Evolutionary conservation across 2,797 vertebrate species (phyloP).

Genomic region (Poeciliopsis paucimaculata): DNA sequence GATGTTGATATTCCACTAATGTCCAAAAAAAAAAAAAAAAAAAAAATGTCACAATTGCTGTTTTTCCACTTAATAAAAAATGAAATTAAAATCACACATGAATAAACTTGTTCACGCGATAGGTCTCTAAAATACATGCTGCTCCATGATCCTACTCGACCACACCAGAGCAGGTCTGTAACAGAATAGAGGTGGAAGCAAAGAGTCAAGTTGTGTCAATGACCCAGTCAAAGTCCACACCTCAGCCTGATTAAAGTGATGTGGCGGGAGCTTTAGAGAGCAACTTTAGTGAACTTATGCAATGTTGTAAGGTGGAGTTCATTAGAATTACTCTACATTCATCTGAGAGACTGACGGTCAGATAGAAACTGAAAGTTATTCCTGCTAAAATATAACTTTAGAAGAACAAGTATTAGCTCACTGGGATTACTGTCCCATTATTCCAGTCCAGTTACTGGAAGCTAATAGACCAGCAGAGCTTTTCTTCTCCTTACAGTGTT

Average conservation of each 20-base stretch:
- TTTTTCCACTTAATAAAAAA: too few species aligned
- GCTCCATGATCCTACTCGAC: background rate
- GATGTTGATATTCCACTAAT: too few species aligned
- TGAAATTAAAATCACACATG: too few species aligned
- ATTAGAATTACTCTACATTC: background rate
- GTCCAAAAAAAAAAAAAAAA: too few species aligned
- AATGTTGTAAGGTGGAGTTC: background rate
- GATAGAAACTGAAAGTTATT: background rate
- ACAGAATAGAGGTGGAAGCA: background rate
- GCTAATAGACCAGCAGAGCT: background rate
- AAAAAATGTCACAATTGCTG: too few species aligned
- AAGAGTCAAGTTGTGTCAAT: background rate
- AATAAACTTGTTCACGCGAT: too few species aligned
- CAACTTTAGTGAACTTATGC: background rate
- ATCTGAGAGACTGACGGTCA: background rate
- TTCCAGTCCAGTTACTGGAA: too few species aligned
- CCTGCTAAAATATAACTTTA: background rate
- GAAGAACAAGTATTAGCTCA: too few species aligned
- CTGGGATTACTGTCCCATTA: too few species aligned
- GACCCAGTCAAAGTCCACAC: background rate
- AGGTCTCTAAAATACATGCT: background rate
- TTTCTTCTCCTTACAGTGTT: background rate
- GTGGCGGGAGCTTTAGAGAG: background rate
- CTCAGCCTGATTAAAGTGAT: background rate
- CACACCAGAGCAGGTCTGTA: background rate